These are phyloP conservation scores for Bufotes viridis DNA, from an alignment of 2,797 vertebrate genomes.

Conservation along the genomic window DNA sequence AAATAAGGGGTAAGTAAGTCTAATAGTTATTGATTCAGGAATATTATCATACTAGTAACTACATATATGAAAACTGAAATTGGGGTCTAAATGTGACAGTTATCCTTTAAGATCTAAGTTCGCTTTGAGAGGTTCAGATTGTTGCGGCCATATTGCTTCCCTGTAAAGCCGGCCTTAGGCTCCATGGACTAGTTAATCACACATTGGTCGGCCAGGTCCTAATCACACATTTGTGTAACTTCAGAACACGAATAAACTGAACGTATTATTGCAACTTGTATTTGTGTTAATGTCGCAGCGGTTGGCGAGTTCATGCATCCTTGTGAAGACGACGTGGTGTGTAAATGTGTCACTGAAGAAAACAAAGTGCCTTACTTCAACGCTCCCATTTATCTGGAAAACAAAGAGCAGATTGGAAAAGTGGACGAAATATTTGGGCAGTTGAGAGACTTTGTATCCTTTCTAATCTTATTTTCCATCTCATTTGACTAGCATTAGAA, in stretches of 20 bases:
- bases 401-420: constrained; percentile 98
- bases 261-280: not conserved
- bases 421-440: constrained; percentile 98
- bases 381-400: constrained; percentile 95
- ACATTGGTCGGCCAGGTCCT: too few species aligned
- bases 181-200: not conserved
- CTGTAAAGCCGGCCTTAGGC: not conserved
- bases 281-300: constrained; percentile 72
- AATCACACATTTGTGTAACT: not conserved
- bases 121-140: not conserved
- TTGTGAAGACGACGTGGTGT: constrained; percentile 96
- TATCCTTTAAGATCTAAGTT: too few species aligned
- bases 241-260: not conserved
- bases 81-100: too few species aligned
- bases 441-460: constrained; percentile 98
- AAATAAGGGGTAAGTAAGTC: too few species aligned
- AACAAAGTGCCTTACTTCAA: constrained; percentile 98
- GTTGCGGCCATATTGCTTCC: not conserved
- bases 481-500: not conserved
- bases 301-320: constrained; percentile 95
- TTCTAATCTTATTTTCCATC: constrained; percentile 56
- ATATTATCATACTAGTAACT: too few species aligned
- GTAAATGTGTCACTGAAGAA: constrained; percentile 92
- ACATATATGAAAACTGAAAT: too few species aligned
- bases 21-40: too few species aligned